Evolutionary conservation across 1,140 invertebrate species (phyloP), one percentile per base, ranked within the genome.

Genomic region (Leptopilina boulardi): DNA sequence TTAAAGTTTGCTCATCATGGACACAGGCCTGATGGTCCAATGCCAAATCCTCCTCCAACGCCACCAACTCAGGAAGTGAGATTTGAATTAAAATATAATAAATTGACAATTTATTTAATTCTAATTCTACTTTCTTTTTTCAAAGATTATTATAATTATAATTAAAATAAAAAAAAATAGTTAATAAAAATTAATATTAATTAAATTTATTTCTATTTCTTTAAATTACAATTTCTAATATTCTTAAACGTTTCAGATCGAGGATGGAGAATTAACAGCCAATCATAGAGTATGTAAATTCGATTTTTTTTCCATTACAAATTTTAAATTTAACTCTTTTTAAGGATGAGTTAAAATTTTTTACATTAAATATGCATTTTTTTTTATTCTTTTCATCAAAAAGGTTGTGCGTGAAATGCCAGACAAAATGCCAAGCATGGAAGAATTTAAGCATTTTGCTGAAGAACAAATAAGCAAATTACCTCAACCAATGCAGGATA

Each of bases 11-110:
- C 47, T 5, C 47, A 51, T 15, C 47, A 51, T 5, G 47, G 47
- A 1, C 15, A 18, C 8, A n/a, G n/a, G 18, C 13, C 3, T 2
- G 47, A 51, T 4, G 15, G 47, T 51, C 47, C 47, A 51, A 51
- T 51, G 47, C 47, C 47, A 51, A 51, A 51, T 51, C 47, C 47
- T n/a, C 47, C 47, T 0, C 47, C 47, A 51, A 51, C 47, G 8
- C 47, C 47, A 51, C 47, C 47, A 18, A 51, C 47, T 18, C 47
- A 51, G 18, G 47, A 51, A n/a, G 47, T 51, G n/a, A 51, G 47
- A 11, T 11, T 42, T 42, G 13, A 6, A 11, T 51, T 15, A 11
- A 11, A 42, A 42, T 1, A 11, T 41, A 41, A 41, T n/a, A n/a
- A n/a, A n/a, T n/a, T n/a, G n/a, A n/a, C n/a, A n/a, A n/a, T n/a